A percentile compares a stretch with the other conserved stretches of the same genome.
These are phyloP conservation scores for Zosterops pallidus DNA, from an alignment of 2,113 vertebrate species.

Conservation along the genomic window DNA sequence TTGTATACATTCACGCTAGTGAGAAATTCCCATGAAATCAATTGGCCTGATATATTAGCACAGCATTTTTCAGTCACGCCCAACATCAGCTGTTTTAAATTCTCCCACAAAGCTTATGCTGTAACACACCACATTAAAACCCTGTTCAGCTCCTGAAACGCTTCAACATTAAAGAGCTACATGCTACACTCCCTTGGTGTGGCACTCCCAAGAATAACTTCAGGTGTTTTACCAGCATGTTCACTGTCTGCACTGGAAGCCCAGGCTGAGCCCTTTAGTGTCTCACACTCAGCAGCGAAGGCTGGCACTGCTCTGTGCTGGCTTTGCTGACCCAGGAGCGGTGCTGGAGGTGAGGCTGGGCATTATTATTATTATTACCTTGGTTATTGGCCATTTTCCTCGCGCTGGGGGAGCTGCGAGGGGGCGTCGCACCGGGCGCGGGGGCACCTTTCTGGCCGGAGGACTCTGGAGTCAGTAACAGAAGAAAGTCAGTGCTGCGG, in stretches of 20 bases:
- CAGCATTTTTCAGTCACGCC: neutral
- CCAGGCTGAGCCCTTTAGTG: neutral
- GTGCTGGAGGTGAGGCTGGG: neutral
- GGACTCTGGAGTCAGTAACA: conserved; percentile 69
- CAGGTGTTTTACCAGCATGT: conserved; percentile 48
- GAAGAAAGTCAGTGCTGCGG: conserved; percentile 63
- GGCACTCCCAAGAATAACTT: conserved; percentile 1
- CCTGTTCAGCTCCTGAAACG: neutral
- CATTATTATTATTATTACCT: conserved; percentile 75
- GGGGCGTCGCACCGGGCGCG: conserved; percentile 46
- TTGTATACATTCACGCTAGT: neutral
- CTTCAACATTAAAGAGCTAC: conserved; percentile 46
- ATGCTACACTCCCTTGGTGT: neutral
- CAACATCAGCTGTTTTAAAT: neutral
- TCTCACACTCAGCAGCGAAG: neutral
- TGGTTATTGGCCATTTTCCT: conserved; percentile 72
- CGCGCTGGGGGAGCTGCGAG: conserved; percentile 68
- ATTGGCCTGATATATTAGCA: neutral
- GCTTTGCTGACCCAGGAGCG: neutral
- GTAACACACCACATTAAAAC: conserved; percentile 34
- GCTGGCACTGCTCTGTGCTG: neutral
- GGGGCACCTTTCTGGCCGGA: conserved; percentile 69
- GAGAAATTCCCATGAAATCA: neutral
- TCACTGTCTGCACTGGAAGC: neutral
- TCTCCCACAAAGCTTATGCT: conserved; percentile 33